Evolutionary conservation across 2,888 invertebrate species (phyloP), one percentile per base, ranked within the genome.

Genomic region (Cephus runcator): DNA sequence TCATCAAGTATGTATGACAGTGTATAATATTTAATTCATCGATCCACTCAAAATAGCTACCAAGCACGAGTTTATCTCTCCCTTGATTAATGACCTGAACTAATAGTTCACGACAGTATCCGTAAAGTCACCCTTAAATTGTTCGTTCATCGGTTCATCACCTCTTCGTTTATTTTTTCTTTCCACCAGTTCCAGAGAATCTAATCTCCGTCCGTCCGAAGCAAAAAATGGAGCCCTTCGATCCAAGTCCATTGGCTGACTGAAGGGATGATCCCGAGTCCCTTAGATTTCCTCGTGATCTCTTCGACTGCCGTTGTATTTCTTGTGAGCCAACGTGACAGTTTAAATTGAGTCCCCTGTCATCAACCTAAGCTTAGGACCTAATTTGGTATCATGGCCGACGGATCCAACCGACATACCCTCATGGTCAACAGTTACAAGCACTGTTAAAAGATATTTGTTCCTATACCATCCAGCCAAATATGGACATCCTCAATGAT

Each of bases 271-370:
- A 33, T 33, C 71, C 71, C 34, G 56, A 73, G 73, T 77, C 77
- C 69, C 36, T 33, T 34, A 76, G 81, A 82, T 81, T 71, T n/a
- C 35, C 73, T 75, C 69, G 77, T 75, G 78, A 80, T 81, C 80
- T 81, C 76, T 76, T 76, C 76, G 77, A 78, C 80, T 79, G 77
- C 76, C 75, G 75, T 30, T 69, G 80, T 34, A 73, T 69, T 84
- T 84, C 81, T 84, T 82, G 82, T 81, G 68, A 68, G 77, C 77
- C 73, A 75, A 76, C 78, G 79, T 75, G 84, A 81, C 82, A 83
- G 79, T 79, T 83, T 79, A 82, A 84, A 84, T 84, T 82, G 81
- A 81, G 81, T 79, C 56, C 75, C 56, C 73, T 78, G 78, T 78
- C 80, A 77, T 81, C 75, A 69, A 34, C 23, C 15, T 56, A 56